These are phyloP conservation scores for Heliconius hortense DNA, from an alignment of 2,888 invertebrate genomes.

Conservation along the genomic window DNA sequence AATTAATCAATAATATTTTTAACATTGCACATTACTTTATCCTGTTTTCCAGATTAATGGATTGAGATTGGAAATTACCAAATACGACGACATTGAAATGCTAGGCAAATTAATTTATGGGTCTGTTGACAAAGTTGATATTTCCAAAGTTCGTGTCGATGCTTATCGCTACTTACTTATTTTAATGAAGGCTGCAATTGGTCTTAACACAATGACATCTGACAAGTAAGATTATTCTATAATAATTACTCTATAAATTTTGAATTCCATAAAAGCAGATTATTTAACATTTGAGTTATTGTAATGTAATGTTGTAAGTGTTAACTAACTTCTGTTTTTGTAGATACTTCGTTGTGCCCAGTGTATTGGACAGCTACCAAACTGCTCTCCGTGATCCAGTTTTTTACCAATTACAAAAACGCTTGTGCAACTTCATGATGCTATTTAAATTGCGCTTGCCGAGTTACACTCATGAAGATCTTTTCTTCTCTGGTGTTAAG, in stretches of 20 bases:
- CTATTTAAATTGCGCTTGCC: slow-evolving; percentile 83
- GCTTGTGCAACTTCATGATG: slow-evolving; percentile 78
- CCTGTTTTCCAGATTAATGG: slow-evolving; percentile 62
- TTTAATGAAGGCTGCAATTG: slow-evolving; percentile 75
- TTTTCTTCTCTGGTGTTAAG: slow-evolving; percentile 84
- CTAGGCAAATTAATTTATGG: slow-evolving; percentile 80
- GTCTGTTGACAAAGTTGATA: slow-evolving; percentile 64
- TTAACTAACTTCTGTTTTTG: neutral
- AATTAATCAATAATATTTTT: neutral
- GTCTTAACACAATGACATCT: slow-evolving; percentile 59
- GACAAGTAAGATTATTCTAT: slow-evolving; percentile 61
- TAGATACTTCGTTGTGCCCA: slow-evolving; percentile 78
- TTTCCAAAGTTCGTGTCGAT: slow-evolving; percentile 58
- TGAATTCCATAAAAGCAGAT: neutral
- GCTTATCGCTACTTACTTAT: slow-evolving; percentile 82
- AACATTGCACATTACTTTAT: neutral
- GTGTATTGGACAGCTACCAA: slow-evolving; percentile 83
- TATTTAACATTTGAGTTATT: neutral
- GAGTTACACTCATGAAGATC: slow-evolving; percentile 83
- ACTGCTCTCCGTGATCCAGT: slow-evolving; percentile 88
- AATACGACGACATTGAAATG: slow-evolving; percentile 75
- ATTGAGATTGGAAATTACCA: slow-evolving; percentile 61
- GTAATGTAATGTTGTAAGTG: neutral
- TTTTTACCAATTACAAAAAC: slow-evolving; percentile 86
- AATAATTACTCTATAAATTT: neutral